Percentiles rank a stretch among this genome's conserved stretches.
Conservation (phyloP, 2,113 vertebrate species). For the Argyrosomus japonicus region DNA sequence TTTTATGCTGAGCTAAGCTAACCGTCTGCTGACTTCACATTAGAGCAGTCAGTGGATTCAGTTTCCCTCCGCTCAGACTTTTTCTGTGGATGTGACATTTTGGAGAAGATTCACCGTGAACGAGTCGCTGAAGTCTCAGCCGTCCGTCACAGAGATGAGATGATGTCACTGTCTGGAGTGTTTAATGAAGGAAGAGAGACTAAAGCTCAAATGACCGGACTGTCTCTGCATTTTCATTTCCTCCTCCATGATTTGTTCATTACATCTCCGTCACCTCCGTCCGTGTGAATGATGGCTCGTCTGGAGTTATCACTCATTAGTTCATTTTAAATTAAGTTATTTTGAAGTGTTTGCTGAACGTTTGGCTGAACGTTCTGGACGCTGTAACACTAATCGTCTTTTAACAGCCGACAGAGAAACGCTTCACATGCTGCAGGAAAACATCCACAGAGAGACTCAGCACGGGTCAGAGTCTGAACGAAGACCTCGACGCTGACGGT, state of each 20-base stretch:
- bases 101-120: no score
- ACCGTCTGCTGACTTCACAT: no score
- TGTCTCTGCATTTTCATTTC: slow-evolving; percentile 24
- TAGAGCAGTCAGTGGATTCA: no score
- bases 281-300: slow-evolving; percentile 3
- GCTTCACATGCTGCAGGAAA: slow-evolving; percentile 28
- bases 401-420: slow-evolving; percentile 36
- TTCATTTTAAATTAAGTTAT: background rate
- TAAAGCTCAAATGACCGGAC: background rate
- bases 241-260: background rate
- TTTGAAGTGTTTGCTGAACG: background rate
- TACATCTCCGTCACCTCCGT: slow-evolving; percentile 13
- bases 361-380: slow-evolving; percentile 17
- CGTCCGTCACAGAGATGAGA: no score
- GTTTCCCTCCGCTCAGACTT: no score
- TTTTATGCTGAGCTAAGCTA: no score
- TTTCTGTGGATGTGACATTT: no score
- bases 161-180: no score
- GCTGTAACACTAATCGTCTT: slow-evolving; percentile 32
- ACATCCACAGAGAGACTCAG: slow-evolving; percentile 9
- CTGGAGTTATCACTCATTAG: background rate
- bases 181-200: slow-evolving; percentile 7
- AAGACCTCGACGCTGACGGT: no score
- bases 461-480: no score
- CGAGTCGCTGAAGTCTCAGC: no score